phyloP scores from a whole-genome alignment of 2,113 vertebrate genomes.

The Polyodon spathula region DNA sequence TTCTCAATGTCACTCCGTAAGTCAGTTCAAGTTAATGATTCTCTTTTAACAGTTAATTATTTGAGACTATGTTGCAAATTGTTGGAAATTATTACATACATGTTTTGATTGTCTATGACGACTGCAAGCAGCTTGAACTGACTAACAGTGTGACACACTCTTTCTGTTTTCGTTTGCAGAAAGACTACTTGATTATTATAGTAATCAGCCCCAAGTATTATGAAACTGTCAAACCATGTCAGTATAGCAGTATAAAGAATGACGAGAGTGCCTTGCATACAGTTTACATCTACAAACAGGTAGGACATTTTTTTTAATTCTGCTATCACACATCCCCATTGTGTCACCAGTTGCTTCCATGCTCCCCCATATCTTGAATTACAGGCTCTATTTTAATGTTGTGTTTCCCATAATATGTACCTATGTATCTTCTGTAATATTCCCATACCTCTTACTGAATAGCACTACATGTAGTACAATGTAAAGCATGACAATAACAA shows the following conservation, averaged over 20 bases:
- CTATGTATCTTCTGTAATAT: conserved; percentile 18
- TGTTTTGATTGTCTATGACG: too few species aligned
- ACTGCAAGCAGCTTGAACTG: too few species aligned
- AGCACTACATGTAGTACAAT: too few species aligned
- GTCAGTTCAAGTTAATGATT: too few species aligned
- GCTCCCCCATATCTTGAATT: not conserved
- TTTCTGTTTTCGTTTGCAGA: conserved; percentile 33
- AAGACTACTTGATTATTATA: conserved; percentile 68
- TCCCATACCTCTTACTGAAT: too few species aligned
- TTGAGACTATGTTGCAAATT: too few species aligned
- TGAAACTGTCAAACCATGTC: conserved; percentile 47
- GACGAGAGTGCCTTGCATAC: conserved; percentile 63
- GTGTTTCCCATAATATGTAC: too few species aligned
- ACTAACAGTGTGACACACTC: not conserved
- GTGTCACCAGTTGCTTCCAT: not conserved
- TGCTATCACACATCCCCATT: not conserved
- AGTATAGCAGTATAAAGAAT: conserved; percentile 37
- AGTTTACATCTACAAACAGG: conserved; percentile 60
- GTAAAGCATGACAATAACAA: too few species aligned
- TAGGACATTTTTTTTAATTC: not conserved
- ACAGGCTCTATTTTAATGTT: too few species aligned
- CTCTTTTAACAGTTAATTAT: too few species aligned
- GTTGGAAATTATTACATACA: too few species aligned
- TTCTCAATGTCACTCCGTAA: too few species aligned
- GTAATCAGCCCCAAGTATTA: conserved; percentile 69